phyloP scores from a whole-genome alignment of 2,113 vertebrate genomes.

The Ardeotis arabs region DNA sequence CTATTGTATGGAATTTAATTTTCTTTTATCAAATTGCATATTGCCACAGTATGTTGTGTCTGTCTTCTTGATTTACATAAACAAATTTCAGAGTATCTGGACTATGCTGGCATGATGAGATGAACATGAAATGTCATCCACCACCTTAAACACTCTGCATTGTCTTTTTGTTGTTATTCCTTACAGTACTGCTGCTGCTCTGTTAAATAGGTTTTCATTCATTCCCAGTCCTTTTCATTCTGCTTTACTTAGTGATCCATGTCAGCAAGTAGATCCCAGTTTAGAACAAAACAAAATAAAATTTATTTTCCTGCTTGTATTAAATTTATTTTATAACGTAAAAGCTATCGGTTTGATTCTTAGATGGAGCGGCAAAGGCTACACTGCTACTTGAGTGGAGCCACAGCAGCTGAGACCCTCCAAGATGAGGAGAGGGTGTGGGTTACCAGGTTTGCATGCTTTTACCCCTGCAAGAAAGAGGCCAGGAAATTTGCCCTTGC shows the following conservation, averaged over 20 bases:
- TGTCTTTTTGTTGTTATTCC: conserved; percentile 3
- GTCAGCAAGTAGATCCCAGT: background rate
- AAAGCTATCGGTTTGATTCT: background rate
- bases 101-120: background rate
- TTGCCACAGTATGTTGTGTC: background rate
- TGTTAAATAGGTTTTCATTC: conserved; percentile 25
- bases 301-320: background rate
- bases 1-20: background rate
- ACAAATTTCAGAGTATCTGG: background rate
- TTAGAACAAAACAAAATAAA: conserved; percentile 25
- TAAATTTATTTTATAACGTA: background rate
- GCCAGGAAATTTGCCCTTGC: background rate
- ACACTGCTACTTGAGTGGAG: background rate
- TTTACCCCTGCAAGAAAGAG: background rate
- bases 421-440: background rate
- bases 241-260: conserved; percentile 33
- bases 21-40: background rate
- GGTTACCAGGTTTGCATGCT: background rate
- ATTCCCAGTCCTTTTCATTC: background rate
- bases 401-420: background rate
- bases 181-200: background rate
- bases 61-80: background rate
- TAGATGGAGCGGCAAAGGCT: background rate
- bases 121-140: background rate
- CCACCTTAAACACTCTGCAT: background rate